Conservation (phyloP, 2,113 vertebrate species). For the Aegotheles bennettii region DNA sequence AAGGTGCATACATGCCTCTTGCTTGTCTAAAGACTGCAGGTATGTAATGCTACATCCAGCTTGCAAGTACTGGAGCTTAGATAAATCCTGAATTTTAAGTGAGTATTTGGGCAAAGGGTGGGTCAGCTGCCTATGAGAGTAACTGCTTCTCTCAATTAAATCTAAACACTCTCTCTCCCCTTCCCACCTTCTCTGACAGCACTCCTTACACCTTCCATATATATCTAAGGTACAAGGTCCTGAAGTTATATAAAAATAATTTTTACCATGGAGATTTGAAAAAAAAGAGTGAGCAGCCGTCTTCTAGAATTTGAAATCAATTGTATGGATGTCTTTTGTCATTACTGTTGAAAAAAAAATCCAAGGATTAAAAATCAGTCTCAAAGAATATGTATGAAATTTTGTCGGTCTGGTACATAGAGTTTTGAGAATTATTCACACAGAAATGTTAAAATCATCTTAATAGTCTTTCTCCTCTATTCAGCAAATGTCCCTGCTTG, state of each 20-base stretch:
- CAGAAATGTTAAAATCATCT: neutral
- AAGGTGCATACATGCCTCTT: neutral
- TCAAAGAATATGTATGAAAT: neutral
- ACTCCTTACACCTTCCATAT: neutral
- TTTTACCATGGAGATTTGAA: neutral
- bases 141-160: neutral
- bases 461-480: neutral
- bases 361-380: neutral
- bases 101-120: neutral
- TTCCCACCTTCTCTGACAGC: accelerated
- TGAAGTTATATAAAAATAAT: neutral
- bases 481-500: neutral
- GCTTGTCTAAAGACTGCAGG: neutral
- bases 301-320: neutral
- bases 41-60: neutral
- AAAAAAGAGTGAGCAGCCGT: neutral
- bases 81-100: neutral
- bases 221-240: neutral
- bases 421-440: neutral
- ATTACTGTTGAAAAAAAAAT: neutral
- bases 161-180: neutral
- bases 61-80: neutral
- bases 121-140: neutral
- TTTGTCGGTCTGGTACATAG: neutral
- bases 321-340: neutral